Base-by-base conservation (phyloP, 2,888 invertebrate genomes). In the Tachina fera region DNA sequence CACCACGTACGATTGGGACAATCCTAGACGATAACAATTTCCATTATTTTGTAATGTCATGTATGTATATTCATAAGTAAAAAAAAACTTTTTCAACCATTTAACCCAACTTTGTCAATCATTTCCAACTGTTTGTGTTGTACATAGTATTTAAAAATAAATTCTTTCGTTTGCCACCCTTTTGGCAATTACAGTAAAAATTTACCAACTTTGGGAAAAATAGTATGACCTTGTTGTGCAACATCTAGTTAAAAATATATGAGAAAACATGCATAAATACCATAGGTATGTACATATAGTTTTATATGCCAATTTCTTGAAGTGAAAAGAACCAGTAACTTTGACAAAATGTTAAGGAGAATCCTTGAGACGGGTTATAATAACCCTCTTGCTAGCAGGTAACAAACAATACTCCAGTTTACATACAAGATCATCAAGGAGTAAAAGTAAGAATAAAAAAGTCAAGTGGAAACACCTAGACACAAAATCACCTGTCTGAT, bases 341-440 rank as follows among this genome's bases (percentile, higher is more conserved):
- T 76, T 86, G 71, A 76, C 39, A 41, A 56, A 76, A 80, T 72
- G 67, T 61, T 56, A 80, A 83, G 83, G 31, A 80, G 71, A 63
- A 81, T 68, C 67, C 83, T 86, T 86, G 86, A 86, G 86, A 86
- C 86, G 80, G 76, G 60, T 72, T 39, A 65, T 58, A 75, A 65
- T 31, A 56, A 72, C 79, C 61, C 63, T 67, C 60, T 51, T n/a
- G 68, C 14, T 70, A n/a, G 60, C n/a, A 53, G 79, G 63, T 65
- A 79, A 75, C 72, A 74, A 79, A 75, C 72, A 74, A 77, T 56
- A 65, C 41, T 81, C 68, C 53, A 75, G 60, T 75, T 65, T 72
- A 47, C 51, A n/a, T 49, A 63, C 14, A 65, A 67, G n/a, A 51
- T 43, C 58, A 71, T 45, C 16, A 56, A 71, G 16, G 16, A 31